These are phyloP conservation scores for Oxycera nigricornis DNA, from an alignment of 2,888 invertebrate genomes.

Conservation along the genomic window DNA sequence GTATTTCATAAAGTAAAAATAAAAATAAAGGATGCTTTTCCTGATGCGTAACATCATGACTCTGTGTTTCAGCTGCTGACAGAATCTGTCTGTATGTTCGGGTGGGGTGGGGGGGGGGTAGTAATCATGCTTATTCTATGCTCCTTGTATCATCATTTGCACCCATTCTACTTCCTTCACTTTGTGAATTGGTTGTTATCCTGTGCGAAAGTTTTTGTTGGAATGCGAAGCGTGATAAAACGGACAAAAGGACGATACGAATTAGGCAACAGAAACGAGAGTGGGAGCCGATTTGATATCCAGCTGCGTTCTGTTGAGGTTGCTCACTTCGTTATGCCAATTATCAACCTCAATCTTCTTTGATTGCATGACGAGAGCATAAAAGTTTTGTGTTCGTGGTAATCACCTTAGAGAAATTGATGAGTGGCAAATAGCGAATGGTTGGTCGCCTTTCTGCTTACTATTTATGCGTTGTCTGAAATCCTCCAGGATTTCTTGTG, in stretches of 20 bases:
- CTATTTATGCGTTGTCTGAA: background rate
- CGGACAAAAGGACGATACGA: background rate
- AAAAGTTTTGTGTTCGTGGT: constrained; percentile 29
- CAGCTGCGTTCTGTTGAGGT: background rate
- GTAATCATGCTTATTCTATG: background rate
- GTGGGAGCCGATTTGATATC: background rate
- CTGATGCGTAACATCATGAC: constrained; percentile 5
- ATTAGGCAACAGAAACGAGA: background rate
- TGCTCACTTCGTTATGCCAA: constrained; percentile 15
- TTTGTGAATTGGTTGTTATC: background rate
- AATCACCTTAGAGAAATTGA: constrained; percentile 13
- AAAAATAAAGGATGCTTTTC: background rate
- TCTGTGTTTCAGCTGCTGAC: background rate
- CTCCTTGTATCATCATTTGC: background rate
- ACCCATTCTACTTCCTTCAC: background rate
- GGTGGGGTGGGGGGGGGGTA: background rate
- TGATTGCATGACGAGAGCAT: constrained; percentile 35
- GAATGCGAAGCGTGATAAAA: background rate
- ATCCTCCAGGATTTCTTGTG: background rate
- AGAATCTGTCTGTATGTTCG: background rate
- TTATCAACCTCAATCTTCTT: constrained; percentile 36
- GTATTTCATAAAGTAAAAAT: background rate
- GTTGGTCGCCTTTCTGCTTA: background rate
- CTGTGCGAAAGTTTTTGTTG: background rate
- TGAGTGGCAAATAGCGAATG: background rate